phyloP scores from a whole-genome alignment of 92 coral and sea anemone species.

The Epizoanthus fatuus region DNA sequence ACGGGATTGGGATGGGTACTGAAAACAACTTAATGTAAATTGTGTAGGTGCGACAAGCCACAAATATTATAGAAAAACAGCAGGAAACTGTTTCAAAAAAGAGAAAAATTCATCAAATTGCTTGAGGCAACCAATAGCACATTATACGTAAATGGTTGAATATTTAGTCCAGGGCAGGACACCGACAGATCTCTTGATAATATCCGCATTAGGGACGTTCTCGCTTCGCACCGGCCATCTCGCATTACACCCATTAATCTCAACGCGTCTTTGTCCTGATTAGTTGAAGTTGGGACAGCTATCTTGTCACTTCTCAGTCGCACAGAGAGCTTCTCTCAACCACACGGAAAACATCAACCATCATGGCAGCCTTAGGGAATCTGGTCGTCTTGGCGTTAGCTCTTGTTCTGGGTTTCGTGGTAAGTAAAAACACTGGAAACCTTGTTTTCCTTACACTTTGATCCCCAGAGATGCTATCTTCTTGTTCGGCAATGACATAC shows the following conservation, averaged over 20 bases:
- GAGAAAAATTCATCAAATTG: not conserved
- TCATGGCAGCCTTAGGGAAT: constrained; percentile 23
- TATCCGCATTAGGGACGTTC: constrained; percentile 24
- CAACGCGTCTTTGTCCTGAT: constrained; percentile 44
- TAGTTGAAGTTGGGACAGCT: not conserved
- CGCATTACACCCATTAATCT: constrained; percentile 26
- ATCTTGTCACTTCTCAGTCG: constrained; percentile 28
- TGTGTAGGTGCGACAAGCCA: constrained; percentile 1
- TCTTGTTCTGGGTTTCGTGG: constrained; percentile 10
- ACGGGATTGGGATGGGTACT: not conserved
- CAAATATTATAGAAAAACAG: not conserved
- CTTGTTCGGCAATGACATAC: not conserved
- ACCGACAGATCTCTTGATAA: constrained; percentile 47
- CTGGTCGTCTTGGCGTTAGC: not conserved
- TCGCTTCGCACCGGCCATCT: constrained; percentile 10
- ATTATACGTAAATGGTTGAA: constrained; percentile 1
- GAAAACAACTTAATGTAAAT: constrained; percentile 22
- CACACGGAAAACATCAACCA: constrained; percentile 8
- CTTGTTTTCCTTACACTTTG: not conserved
- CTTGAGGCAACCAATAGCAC: constrained; percentile 1
- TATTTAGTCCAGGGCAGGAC: constrained; percentile 26
- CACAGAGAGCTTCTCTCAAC: not conserved
- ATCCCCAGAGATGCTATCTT: constrained; percentile 18
- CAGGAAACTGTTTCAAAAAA: constrained; percentile 2
- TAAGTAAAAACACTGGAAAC: not conserved